A percentile compares a stretch with the other conserved stretches of the same genome.
Conservation (phyloP, 2,888 invertebrate species). For the Eugnorisma glareosa region DNA sequence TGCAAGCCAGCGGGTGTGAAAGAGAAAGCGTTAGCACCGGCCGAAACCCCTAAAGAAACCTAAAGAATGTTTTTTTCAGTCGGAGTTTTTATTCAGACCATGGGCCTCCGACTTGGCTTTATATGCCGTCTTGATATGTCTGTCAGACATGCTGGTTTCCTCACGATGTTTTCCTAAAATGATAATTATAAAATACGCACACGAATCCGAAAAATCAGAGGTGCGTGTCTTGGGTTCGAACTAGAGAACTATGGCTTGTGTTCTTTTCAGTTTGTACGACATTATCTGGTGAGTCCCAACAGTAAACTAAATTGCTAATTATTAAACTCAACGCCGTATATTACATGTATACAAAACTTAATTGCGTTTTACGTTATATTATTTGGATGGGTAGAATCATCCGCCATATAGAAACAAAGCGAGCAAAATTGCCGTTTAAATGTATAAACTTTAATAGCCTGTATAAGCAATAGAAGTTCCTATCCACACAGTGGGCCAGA, state of each 20-base stretch:
- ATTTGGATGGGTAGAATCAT: no score
- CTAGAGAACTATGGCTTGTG: no score
- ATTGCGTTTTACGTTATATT: not conserved
- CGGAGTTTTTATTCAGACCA: no score
- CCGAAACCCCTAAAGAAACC: no score
- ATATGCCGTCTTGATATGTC: not conserved
- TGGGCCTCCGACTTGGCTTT: no score
- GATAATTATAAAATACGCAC: no score
- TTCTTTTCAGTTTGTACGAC: not conserved
- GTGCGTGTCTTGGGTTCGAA: no score
- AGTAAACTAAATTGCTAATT: not conserved
- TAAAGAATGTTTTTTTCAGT: no score
- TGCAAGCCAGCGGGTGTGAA: no score
- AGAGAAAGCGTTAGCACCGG: no score
- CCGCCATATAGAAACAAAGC: slow-evolving; percentile 2
- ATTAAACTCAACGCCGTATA: not conserved
- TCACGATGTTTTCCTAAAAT: not conserved
- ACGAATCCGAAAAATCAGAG: no score
- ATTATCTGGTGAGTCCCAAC: not conserved
- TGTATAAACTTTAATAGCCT: slow-evolving; percentile 27
- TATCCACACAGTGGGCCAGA: slow-evolving; percentile 17
- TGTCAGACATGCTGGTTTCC: not conserved
- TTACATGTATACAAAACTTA: not conserved
- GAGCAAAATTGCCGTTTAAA: not conserved
- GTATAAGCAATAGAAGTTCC: slow-evolving; percentile 22